A percentile compares a stretch with the other conserved stretches of the same genome.
phyloP scores from a whole-genome alignment of 2,113 vertebrate species.

The Psittacus erithacus region DNA sequence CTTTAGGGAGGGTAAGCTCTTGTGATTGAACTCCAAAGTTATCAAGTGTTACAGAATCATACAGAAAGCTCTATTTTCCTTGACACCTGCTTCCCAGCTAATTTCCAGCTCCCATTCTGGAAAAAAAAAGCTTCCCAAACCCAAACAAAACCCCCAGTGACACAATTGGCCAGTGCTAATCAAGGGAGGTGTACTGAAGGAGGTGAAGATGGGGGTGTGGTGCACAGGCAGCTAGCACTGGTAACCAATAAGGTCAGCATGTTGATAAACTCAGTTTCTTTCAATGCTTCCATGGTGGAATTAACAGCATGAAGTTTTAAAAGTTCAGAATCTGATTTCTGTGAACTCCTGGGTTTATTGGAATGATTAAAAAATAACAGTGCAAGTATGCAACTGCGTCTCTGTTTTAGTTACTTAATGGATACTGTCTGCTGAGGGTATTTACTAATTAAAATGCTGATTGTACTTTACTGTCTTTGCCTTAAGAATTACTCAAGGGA shows the following conservation, averaged over 20 bases:
- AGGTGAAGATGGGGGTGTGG: background rate
- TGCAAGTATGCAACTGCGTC: background rate
- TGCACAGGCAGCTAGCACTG: background rate
- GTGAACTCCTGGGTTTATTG: background rate
- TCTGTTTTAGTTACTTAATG: background rate
- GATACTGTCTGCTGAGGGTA: background rate
- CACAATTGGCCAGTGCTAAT: background rate
- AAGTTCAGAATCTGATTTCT: background rate
- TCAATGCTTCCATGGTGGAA: background rate
- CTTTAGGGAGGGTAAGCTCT: background rate
- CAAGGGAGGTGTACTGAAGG: background rate
- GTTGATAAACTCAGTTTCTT: background rate
- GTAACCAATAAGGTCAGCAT: background rate
- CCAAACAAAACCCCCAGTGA: background rate
- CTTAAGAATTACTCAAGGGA: constrained; percentile 80
- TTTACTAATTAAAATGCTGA: background rate
- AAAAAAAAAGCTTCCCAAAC: background rate
- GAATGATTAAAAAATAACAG: background rate
- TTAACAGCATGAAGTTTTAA: background rate
- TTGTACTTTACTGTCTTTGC: background rate
- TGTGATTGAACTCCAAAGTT: background rate
- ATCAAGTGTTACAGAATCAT: background rate
- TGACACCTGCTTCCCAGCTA: background rate
- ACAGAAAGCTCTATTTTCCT: background rate
- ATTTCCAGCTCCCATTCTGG: background rate